Evolutionary conservation across 2,888 invertebrate genomes (phyloP).

Genomic region (Mylabris sibirica): DNA sequence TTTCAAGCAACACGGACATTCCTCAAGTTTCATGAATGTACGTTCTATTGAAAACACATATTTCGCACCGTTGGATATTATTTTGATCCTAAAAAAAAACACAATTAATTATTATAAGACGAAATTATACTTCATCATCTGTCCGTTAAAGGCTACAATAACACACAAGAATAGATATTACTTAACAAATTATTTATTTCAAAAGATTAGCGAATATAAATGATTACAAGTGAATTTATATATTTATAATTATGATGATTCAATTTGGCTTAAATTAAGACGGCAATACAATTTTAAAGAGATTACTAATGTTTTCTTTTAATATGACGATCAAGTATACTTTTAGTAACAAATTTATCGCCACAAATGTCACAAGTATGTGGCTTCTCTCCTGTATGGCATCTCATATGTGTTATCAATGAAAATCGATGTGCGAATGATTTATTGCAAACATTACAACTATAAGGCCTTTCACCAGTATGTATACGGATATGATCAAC

Average conservation of each 20-base stretch:
- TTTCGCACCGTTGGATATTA: neutral
- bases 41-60: neutral
- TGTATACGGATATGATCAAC: conserved; percentile 42
- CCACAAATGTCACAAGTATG: conserved; percentile 41
- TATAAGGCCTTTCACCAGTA: conserved; percentile 52
- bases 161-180: neutral
- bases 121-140: neutral
- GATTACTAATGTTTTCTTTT: neutral
- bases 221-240: neutral
- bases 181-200: neutral
- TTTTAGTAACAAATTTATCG: conserved; percentile 53
- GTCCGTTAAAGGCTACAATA: neutral
- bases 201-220: neutral
- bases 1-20: neutral
- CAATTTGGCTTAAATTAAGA: neutral
- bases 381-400: conserved; percentile 64
- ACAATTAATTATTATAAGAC: neutral
- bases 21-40: neutral
- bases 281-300: neutral
- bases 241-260: neutral
- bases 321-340: conserved; percentile 57
- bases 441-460: conserved; percentile 46
- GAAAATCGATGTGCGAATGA: conserved; percentile 43
- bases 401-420: conserved; percentile 59
- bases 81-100: neutral